Evolutionary conservation across 2,113 vertebrate species (phyloP).

Genomic region (Neogobius melanostomus): DNA sequence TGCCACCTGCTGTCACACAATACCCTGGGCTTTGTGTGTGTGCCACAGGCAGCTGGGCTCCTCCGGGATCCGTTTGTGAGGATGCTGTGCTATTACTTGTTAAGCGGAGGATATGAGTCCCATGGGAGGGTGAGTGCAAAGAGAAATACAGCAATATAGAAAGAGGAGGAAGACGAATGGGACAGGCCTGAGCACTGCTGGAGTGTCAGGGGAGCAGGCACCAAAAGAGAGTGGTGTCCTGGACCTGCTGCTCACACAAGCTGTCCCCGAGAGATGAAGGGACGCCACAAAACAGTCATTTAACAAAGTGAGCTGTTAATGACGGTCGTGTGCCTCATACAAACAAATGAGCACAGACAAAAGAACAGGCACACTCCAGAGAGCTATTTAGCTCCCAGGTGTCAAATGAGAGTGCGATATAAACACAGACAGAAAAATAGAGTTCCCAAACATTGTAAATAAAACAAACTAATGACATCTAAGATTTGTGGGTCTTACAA

Average conservation of each 20-base stretch:
- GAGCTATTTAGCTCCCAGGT: constrained; percentile 18
- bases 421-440: not conserved
- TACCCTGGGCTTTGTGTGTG: constrained; percentile 46
- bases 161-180: constrained; percentile 40
- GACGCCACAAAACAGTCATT: constrained; percentile 66
- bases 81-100: constrained; percentile 76
- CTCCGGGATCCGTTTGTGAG: constrained; percentile 54
- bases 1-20: constrained; percentile 78
- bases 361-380: constrained; percentile 21
- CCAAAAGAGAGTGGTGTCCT: constrained; percentile 47
- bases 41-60: constrained; percentile 40
- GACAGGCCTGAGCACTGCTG: constrained; percentile 48
- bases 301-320: constrained; percentile 75
- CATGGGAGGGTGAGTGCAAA: constrained; percentile 48
- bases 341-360: constrained; percentile 39
- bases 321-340: constrained; percentile 58
- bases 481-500: not conserved
- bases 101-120: constrained; percentile 67
- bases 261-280: constrained; percentile 57
- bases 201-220: constrained; percentile 58
- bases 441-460: not conserved
- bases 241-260: constrained; percentile 69
- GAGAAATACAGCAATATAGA: constrained; percentile 35
- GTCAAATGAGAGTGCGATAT: constrained; percentile 1
- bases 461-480: not conserved